A percentile compares a stretch with the other conserved stretches of the same genome.
Conservation (phyloP, 2,888 invertebrate genomes). For the Pammene aurita region DNA sequence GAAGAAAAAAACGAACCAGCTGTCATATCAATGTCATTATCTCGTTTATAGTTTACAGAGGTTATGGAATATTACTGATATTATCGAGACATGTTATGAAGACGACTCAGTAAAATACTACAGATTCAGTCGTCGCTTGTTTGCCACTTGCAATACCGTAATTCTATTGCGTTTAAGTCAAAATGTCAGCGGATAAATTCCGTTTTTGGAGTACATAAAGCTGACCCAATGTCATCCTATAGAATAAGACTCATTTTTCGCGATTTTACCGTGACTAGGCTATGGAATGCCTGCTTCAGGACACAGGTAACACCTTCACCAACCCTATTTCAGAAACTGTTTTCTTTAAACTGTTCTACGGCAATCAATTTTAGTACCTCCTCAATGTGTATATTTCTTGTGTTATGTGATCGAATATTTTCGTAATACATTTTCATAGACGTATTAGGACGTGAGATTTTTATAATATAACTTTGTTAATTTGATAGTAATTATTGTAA, state of each 20-base stretch:
- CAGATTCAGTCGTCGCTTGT: slow-evolving; percentile 51
- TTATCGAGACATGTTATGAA: slow-evolving; percentile 65
- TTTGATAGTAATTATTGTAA: not conserved
- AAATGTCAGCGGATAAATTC: slow-evolving; percentile 56
- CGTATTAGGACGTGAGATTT: not conserved
- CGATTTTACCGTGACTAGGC: slow-evolving; percentile 62
- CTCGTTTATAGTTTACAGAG: slow-evolving; percentile 44
- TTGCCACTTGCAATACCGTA: slow-evolving; percentile 52
- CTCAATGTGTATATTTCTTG: not conserved
- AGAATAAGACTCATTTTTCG: slow-evolving; percentile 62
- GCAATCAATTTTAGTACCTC: not conserved
- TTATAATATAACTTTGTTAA: not conserved
- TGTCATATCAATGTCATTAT: slow-evolving; percentile 41
- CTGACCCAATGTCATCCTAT: slow-evolving; percentile 36
- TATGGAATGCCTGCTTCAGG: slow-evolving; percentile 70
- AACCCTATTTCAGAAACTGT: too few species aligned
- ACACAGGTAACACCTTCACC: slow-evolving; percentile 48
- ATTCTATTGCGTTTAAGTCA: slow-evolving; percentile 51
- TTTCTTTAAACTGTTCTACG: not conserved
- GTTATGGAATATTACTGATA: slow-evolving; percentile 67
- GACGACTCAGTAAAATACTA: slow-evolving; percentile 60
- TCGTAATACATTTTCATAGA: not conserved
- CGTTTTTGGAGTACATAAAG: slow-evolving; percentile 57
- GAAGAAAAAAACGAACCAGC: slow-evolving; percentile 21
- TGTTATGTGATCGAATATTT: slow-evolving; percentile 20